phyloP scores from a whole-genome alignment of 2,113 vertebrate genomes.

The Glaucidium brasilianum region DNA sequence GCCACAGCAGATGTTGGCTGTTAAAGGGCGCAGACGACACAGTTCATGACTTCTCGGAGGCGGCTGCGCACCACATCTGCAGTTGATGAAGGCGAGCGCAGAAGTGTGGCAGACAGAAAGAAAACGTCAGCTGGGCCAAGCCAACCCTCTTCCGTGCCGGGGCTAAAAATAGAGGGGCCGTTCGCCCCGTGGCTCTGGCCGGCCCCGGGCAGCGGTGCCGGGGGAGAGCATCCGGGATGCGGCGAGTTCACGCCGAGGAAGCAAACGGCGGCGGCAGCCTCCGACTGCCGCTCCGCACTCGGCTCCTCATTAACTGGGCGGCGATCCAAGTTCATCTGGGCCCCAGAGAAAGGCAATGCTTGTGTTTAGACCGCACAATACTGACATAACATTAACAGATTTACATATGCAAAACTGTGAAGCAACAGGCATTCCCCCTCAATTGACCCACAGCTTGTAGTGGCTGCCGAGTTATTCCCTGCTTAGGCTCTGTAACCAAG shows the following conservation, averaged over 20 bases:
- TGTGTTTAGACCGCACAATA: slow-evolving; percentile 83
- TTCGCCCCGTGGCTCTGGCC: slow-evolving; percentile 56
- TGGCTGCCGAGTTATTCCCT: slow-evolving; percentile 87
- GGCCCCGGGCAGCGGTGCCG: slow-evolving; percentile 48
- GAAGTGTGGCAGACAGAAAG: slow-evolving; percentile 73
- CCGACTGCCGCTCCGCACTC: slow-evolving; percentile 63
- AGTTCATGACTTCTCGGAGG: slow-evolving; percentile 82
- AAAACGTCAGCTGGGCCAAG: slow-evolving; percentile 55
- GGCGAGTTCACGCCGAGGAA: slow-evolving; percentile 55
- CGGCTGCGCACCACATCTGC: slow-evolving; percentile 82
- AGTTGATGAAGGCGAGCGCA: slow-evolving; percentile 73
- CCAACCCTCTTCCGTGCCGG: slow-evolving; percentile 66
- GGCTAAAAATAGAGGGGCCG: slow-evolving; percentile 74
- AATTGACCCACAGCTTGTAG: slow-evolving; percentile 89
- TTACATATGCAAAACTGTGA: slow-evolving; percentile 86
- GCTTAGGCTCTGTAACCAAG: slow-evolving; percentile 88
- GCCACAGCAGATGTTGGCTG: slow-evolving; percentile 85
- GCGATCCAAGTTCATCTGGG: slow-evolving; percentile 83
- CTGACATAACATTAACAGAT: slow-evolving; percentile 88
- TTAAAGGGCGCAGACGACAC: slow-evolving; percentile 79
- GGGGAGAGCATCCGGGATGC: slow-evolving; percentile 60
- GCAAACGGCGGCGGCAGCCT: slow-evolving; percentile 65
- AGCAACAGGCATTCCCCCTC: slow-evolving; percentile 90
- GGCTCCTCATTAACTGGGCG: slow-evolving; percentile 80
- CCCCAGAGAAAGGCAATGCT: slow-evolving; percentile 82